Evolutionary conservation across 2,113 vertebrate genomes (phyloP).

Genomic region (Athene cunicularia): DNA sequence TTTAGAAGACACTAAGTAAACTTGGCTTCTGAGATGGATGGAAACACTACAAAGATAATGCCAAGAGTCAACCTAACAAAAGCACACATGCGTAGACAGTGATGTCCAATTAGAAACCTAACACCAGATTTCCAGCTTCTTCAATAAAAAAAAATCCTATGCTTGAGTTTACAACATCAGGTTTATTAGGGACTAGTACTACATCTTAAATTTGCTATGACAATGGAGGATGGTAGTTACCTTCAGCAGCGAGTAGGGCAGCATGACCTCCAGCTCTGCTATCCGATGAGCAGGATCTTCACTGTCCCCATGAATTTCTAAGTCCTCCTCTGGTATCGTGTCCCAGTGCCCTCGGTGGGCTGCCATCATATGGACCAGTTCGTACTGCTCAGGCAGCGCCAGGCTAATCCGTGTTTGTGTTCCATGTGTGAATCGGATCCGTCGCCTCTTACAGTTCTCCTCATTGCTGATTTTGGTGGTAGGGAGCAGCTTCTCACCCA

Average conservation of each 20-base stretch:
- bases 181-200: not conserved
- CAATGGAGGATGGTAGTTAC: constrained; percentile 49
- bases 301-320: constrained; percentile 86
- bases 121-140: not conserved
- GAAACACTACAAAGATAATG: not conserved
- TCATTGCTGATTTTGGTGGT: constrained; percentile 64
- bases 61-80: not conserved
- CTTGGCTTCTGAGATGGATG: not conserved
- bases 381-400: constrained; percentile 91
- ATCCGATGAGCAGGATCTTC: constrained; percentile 87
- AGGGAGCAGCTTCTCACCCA: constrained; percentile 90
- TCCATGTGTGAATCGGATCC: constrained; percentile 89
- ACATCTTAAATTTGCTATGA: too few species aligned
- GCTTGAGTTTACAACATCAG: not conserved
- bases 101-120: not conserved
- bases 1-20: not conserved
- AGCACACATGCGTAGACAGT: not conserved
- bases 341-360: constrained; percentile 92
- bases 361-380: constrained; percentile 89
- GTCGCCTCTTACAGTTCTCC: constrained; percentile 84
- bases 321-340: constrained; percentile 90
- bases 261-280: constrained; percentile 92
- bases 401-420: constrained; percentile 85
- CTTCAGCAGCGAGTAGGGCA: constrained; percentile 90
- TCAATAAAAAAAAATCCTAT: not conserved